Evolutionary conservation across 2,888 invertebrate species (phyloP).

Genomic region (Macroteleia sp.): DNA sequence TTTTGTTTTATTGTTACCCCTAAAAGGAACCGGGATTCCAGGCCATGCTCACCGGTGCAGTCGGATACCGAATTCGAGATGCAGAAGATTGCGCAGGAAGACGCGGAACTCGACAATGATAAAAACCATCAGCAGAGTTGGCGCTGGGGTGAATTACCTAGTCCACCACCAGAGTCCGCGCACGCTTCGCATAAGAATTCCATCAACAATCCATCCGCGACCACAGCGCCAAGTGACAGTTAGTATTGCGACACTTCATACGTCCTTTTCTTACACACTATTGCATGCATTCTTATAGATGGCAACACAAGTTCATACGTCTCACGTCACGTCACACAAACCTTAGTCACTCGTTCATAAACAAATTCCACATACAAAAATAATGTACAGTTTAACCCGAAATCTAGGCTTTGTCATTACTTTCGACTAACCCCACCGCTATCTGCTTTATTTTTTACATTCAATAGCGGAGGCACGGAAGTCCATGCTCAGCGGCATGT

Average conservation of each 20-base stretch:
- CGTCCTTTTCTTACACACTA: no score
- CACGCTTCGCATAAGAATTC: constrained; percentile 73
- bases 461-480: constrained; percentile 84
- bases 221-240: constrained; percentile 76
- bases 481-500: constrained; percentile 95
- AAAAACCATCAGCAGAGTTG: constrained; percentile 88
- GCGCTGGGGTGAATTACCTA: constrained; percentile 96
- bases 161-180: constrained; percentile 80
- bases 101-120: constrained; percentile 81
- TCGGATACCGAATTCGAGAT: constrained; percentile 97
- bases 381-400: no score
- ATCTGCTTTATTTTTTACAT: constrained; percentile 70
- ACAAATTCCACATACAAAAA: no score
- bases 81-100: constrained; percentile 84
- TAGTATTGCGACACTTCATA: no score
- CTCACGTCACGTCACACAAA: no score
- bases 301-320: no score
- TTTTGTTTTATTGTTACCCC: constrained; percentile 73
- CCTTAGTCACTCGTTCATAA: no score
- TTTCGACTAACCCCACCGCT: constrained; percentile 72
- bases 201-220: constrained; percentile 70
- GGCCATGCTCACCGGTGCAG: constrained; percentile 93
- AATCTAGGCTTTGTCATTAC: constrained; percentile 32
- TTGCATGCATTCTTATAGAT: no score
- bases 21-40: constrained; percentile 85